These are phyloP conservation scores for Pristionchus fissidentatus DNA, from an alignment of 2,888 invertebrate species.

Conservation along the genomic window DNA sequence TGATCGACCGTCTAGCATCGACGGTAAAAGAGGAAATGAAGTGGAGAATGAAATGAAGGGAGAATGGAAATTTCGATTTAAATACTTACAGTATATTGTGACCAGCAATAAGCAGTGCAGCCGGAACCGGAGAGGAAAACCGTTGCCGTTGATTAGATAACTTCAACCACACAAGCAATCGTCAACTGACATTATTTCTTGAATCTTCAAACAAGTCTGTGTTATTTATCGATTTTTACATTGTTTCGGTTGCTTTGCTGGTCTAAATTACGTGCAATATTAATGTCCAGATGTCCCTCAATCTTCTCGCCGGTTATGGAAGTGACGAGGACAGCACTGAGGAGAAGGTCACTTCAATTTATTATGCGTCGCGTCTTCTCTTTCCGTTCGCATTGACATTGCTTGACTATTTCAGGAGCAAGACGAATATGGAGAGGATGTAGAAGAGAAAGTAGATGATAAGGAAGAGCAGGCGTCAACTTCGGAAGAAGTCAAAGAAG, in stretches of 20 bases:
- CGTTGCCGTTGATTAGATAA: too few relatives aligned
- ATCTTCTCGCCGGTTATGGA: slow-evolving; percentile 30
- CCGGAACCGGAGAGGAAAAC: neutral
- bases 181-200: neutral
- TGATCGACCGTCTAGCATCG: slow-evolving; percentile 12
- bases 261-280: neutral
- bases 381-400: neutral
- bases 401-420: neutral
- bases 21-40: neutral
- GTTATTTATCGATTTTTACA: neutral
- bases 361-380: neutral
- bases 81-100: neutral
- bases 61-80: neutral
- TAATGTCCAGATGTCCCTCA: slow-evolving; percentile 39
- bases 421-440: slow-evolving; percentile 12
- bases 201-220: neutral
- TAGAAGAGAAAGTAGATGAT: slow-evolving; percentile 1
- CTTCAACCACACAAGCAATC: neutral
- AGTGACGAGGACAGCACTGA: slow-evolving; percentile 36
- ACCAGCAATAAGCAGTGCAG: too few relatives aligned
- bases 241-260: neutral
- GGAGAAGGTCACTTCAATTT: neutral
- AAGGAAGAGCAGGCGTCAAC: neutral
- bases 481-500: neutral
- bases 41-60: neutral